phyloP scores from a whole-genome alignment of 2,888 invertebrate species.

The Ephialtes manifestator region DNA sequence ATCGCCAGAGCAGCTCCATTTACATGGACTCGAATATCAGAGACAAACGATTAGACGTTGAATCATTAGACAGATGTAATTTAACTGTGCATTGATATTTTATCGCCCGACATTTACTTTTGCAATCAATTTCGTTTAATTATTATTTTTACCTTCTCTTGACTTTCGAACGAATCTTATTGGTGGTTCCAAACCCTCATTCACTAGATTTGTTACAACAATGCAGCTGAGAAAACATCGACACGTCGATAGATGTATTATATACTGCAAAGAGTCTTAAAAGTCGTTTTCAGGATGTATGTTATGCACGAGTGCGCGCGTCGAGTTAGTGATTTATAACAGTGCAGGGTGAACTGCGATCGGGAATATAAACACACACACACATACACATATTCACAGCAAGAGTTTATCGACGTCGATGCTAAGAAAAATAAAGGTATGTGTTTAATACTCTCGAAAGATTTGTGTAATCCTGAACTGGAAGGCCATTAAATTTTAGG shows the following conservation, averaged over 20 bases:
- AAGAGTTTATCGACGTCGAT: neutral
- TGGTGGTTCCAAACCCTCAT: neutral
- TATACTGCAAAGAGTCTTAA: neutral
- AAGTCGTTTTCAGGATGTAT: constrained; percentile 29
- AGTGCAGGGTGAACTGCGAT: constrained; percentile 10
- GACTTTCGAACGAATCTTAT: neutral
- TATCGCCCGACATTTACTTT: neutral
- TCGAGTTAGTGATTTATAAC: constrained; percentile 10
- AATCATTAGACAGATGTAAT: neutral
- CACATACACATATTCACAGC: neutral
- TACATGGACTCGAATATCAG: neutral
- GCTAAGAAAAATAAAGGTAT: constrained; percentile 20
- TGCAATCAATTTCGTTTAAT: neutral
- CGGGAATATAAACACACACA: neutral
- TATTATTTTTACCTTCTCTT: neutral
- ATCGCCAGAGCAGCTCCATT: constrained; percentile 12
- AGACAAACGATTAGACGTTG: neutral
- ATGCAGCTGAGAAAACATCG: neutral
- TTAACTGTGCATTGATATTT: constrained; percentile 3
- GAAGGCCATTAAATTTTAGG: neutral
- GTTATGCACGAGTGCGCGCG: constrained; percentile 5
- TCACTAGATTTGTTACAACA: neutral
- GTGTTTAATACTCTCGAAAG: constrained; percentile 7
- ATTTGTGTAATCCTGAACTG: constrained; percentile 1
- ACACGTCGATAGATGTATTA: constrained; percentile 18